A percentile compares a stretch with the other conserved stretches of the same genome.
Conservation (phyloP, 2,113 vertebrate genomes). For the Psephotus haematonotus region DNA sequence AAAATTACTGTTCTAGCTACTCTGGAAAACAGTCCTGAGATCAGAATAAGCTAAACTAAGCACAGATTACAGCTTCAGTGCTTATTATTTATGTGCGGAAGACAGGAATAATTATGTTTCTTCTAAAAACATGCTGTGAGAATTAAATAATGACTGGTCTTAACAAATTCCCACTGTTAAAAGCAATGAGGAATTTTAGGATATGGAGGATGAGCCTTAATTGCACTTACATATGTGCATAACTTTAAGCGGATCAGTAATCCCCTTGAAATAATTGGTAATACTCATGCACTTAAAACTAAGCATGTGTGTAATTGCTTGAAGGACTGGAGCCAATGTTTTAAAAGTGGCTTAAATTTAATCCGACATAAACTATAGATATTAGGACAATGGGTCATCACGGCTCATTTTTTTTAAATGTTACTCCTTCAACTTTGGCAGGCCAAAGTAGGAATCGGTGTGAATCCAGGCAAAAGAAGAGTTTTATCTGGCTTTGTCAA, state of each 20-base stretch:
- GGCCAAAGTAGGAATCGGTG: background rate
- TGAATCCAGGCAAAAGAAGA: background rate
- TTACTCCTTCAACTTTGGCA: background rate
- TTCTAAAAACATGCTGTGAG: background rate
- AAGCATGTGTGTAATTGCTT: constrained; percentile 40
- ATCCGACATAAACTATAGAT: background rate
- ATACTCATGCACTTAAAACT: constrained; percentile 1
- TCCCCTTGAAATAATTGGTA: constrained; percentile 20
- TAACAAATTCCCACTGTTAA: constrained; percentile 14
- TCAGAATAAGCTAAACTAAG: background rate
- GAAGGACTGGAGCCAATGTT: background rate
- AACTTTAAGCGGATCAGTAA: constrained; percentile 30
- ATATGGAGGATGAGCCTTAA: background rate
- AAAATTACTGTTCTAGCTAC: background rate
- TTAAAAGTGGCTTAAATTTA: background rate
- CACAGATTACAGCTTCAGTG: background rate
- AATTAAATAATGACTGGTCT: constrained; percentile 37
- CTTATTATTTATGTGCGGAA: background rate
- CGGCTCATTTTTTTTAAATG: background rate
- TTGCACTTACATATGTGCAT: background rate
- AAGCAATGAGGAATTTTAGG: background rate
- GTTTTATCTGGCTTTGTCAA: background rate
- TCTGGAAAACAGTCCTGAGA: background rate
- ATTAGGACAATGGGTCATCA: background rate
- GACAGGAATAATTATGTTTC: constrained; percentile 14